These are phyloP conservation scores for Dendrocincla fuliginosa DNA, from an alignment of 2,797 vertebrate species.

Conservation along the genomic window DNA sequence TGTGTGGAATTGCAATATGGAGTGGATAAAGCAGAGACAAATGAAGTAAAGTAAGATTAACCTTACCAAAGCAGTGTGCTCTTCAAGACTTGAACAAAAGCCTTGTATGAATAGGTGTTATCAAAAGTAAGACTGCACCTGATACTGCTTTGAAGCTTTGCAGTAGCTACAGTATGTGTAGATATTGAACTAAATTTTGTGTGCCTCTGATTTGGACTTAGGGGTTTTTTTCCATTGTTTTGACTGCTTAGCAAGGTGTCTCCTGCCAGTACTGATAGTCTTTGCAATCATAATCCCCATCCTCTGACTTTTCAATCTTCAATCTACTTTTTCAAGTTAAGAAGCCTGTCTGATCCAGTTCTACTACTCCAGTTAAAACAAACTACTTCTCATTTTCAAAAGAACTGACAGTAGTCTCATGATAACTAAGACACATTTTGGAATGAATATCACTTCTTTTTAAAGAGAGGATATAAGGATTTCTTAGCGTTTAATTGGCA, in stretches of 20 bases:
- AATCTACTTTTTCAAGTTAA: not conserved
- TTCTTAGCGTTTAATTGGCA: not conserved
- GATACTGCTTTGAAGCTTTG: not conserved
- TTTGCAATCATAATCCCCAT: not conserved
- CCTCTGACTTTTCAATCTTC: not conserved
- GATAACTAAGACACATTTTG: not conserved
- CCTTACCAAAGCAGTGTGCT: not conserved
- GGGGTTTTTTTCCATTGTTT: fast-evolving
- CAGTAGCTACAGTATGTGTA: not conserved
- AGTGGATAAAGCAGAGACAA: not conserved
- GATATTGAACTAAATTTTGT: not conserved
- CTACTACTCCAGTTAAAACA: not conserved
- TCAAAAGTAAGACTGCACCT: not conserved
- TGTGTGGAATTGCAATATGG: not conserved
- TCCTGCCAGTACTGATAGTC: not conserved
- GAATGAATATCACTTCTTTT: not conserved
- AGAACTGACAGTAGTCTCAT: not conserved
- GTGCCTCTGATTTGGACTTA: not conserved
- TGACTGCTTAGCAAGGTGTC: not conserved
- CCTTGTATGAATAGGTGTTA: not conserved
- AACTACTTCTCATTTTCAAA: not conserved
- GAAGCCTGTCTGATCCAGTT: not conserved
- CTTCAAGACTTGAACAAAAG: not conserved
- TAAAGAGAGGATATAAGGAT: not conserved
- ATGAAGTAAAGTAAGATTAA: not conserved